Percentiles rank a stretch among this genome's conserved stretches.
Evolutionary conservation across 2,113 vertebrate genomes (phyloP).

Genomic region (Microcebus griseorufus): DNA sequence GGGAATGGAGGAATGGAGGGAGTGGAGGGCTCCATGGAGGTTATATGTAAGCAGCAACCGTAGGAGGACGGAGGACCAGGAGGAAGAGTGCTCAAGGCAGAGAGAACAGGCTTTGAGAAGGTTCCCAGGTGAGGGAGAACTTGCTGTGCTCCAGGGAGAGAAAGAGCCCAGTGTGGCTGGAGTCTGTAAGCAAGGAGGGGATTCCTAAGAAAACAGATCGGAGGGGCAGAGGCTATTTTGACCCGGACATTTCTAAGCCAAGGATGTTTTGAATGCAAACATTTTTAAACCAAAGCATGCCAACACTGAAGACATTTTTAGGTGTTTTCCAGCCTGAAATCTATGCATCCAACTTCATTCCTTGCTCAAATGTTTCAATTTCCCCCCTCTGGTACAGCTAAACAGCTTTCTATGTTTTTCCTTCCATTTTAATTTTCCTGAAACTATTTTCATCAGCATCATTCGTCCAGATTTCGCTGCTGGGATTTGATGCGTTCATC

Average conservation of each 20-base stretch:
- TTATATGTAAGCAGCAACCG: background rate
- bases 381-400: background rate
- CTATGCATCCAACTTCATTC: background rate
- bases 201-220: background rate
- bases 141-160: background rate
- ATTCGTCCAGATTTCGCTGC: background rate
- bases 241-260: constrained; percentile 8
- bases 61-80: background rate
- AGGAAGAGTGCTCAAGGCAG: background rate
- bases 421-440: constrained; percentile 4
- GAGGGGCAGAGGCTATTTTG: background rate
- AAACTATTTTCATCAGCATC: background rate
- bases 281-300: constrained; percentile 45
- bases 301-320: background rate
- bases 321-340: background rate
- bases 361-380: background rate
- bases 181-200: background rate
- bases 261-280: constrained; percentile 65
- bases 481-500: rapidly evolving
- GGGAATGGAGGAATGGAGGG: background rate
- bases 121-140: background rate
- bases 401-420: background rate
- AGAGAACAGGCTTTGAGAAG: background rate
- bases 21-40: background rate
- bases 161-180: background rate